These are phyloP conservation scores for Phortica variegata DNA, from an alignment of 1,140 invertebrate species.

Conservation along the genomic window DNA sequence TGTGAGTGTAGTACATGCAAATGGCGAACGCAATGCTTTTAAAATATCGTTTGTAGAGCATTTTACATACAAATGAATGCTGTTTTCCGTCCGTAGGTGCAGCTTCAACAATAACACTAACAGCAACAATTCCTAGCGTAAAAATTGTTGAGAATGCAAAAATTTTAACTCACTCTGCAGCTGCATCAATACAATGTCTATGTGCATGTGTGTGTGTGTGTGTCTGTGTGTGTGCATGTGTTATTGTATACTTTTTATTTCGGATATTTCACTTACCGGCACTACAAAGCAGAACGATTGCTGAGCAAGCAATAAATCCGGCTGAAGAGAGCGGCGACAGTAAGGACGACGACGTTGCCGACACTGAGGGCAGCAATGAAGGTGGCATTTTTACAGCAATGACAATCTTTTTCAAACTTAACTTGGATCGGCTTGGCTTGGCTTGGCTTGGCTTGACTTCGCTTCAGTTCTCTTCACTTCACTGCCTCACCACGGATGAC, in stretches of 20 bases:
- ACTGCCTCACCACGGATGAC: too few relatives aligned
- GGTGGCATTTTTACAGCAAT: too few relatives aligned
- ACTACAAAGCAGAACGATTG: constrained; percentile 57
- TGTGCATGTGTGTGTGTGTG: too few relatives aligned
- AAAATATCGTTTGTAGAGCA: constrained; percentile 41
- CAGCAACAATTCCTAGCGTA: constrained; percentile 6
- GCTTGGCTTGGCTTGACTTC: too few relatives aligned
- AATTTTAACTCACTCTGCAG: constrained; percentile 6
- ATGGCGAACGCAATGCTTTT: constrained; percentile 24
- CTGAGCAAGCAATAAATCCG: constrained; percentile 57
- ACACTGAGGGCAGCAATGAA: too few relatives aligned
- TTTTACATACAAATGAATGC: constrained; percentile 51
- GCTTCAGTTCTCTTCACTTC: too few relatives aligned
- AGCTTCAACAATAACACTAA: constrained; percentile 44
- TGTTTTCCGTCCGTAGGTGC: constrained; percentile 51
- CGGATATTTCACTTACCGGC: constrained; percentile 55
- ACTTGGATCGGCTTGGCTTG: too few relatives aligned
- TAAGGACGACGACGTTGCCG: background rate
- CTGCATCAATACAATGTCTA: constrained; percentile 15
- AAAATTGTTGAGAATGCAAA: constrained; percentile 11
- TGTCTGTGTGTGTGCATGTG: constrained; percentile 15
- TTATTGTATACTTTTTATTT: too few relatives aligned
- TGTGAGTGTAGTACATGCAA: constrained; percentile 8
- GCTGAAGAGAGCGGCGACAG: constrained; percentile 27
- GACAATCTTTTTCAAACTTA: too few relatives aligned